Base-by-base conservation (phyloP, 2,113 vertebrate genomes). In the Aleadryas rufinucha region DNA sequence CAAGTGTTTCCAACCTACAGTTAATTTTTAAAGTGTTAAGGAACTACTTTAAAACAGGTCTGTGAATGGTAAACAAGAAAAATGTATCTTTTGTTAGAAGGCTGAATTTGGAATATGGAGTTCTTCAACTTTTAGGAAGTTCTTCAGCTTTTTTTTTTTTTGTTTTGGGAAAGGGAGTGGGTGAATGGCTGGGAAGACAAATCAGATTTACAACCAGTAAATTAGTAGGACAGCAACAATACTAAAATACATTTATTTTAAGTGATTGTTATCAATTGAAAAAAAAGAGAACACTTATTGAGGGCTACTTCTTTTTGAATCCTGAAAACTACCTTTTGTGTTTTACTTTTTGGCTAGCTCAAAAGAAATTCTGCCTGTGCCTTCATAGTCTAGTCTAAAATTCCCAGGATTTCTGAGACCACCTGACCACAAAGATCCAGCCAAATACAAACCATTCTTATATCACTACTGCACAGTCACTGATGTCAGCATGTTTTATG, bases 81-180 rank as follows among this genome's bases (percentile, higher is more conserved):
- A 80, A 41, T 0, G 0, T 8, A 5, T 18, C 3, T 54, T 75
- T 59, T 74, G 21, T 63, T 77, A 54, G 16, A 39, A 78, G 45
- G 27, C 13, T 39, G 5, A 35, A 87, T 78, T 47, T 81, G 54
- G 64, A 50, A 47, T 47, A 47, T 11, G 30, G 39, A 69, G 3
- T 2, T 33, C 8, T 84, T 86, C n/a, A 70, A 50, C 8, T 65
- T 78, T 78, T 54, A 49, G 24, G 15, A 60, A 33, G n/a, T n/a
- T n/a, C n/a, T n/a, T n/a, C n/a, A n/a, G n/a, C n/a, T n/a, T n/a
- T n/a, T n/a, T n/a, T n/a, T n/a, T n/a, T n/a, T 44, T 30, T 60
- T 56, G 9, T 31, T 9, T 9, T 8, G 8, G 11, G 11, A 7
- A 9, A 21, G 6, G 41, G 24, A 47, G 20, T 7, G 53, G 10